Percentiles rank a stretch among this genome's conserved stretches.
Evolutionary conservation across 1,140 invertebrate genomes (phyloP).

Genomic region (Parapsyche elsis): DNA sequence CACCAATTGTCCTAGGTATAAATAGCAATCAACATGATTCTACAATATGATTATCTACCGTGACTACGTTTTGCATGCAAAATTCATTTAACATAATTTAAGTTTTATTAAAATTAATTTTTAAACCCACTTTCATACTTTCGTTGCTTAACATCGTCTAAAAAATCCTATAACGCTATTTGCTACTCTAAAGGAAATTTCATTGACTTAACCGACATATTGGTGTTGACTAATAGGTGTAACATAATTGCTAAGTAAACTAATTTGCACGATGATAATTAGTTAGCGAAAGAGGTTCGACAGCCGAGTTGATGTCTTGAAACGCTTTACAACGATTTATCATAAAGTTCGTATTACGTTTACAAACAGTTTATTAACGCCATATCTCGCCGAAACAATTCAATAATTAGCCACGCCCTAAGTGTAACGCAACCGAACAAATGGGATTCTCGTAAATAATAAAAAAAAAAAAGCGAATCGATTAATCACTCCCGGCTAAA

Average conservation of each 20-base stretch:
- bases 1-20: too few relatives aligned
- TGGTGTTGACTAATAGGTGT: neutral
- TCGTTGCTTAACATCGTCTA: too few relatives aligned
- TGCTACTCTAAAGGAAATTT: neutral
- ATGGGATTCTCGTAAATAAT: conserved; percentile 1
- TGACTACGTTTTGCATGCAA: too few relatives aligned
- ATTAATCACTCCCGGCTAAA: conserved; percentile 26
- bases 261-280: conserved; percentile 14
- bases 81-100: too few relatives aligned
- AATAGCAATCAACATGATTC: too few relatives aligned
- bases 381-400: neutral
- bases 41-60: too few relatives aligned
- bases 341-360: neutral
- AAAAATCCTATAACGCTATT: too few relatives aligned
- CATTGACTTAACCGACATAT: neutral
- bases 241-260: conserved; percentile 5
- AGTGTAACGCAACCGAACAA: conserved; percentile 11
- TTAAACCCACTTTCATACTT: too few relatives aligned
- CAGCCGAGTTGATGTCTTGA: neutral
- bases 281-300: neutral
- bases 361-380: conserved; percentile 7
- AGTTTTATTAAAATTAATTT: too few relatives aligned
- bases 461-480: conserved; percentile 5
- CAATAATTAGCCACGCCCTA: conserved; percentile 24
- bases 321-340: conserved; percentile 19